Conservation (phyloP, 2,797 vertebrate species). For the Lindbergichthys nudifrons region DNA sequence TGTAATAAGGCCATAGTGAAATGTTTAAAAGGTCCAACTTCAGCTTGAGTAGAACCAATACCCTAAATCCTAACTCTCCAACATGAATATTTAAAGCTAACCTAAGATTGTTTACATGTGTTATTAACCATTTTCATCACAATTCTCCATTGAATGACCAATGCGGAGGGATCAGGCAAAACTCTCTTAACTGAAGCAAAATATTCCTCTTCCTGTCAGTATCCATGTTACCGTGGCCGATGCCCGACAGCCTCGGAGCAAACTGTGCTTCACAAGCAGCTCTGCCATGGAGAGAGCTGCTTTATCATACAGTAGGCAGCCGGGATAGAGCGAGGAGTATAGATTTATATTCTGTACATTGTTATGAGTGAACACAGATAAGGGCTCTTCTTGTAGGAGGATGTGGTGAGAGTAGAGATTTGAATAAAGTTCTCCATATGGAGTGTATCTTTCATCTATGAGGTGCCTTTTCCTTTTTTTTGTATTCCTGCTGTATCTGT, state of each 20-base stretch:
- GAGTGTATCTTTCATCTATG: slow-evolving; percentile 16
- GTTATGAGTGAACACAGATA: slow-evolving; percentile 32
- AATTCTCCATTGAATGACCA: slow-evolving; percentile 63
- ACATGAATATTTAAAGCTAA: slow-evolving; percentile 41
- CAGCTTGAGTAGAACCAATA: slow-evolving; percentile 17
- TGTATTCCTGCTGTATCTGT: slow-evolving; percentile 6
- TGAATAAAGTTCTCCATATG: slow-evolving; percentile 25
- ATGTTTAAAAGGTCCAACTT: background rate
- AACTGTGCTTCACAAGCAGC: slow-evolving; percentile 47
- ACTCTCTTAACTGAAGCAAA: slow-evolving; percentile 54
- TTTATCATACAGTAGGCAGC: slow-evolving; percentile 57
- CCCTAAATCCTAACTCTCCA: background rate
- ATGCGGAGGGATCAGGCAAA: slow-evolving; percentile 36
- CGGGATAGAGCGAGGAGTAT: slow-evolving; percentile 20
- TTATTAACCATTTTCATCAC: slow-evolving; percentile 54
- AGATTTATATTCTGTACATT: slow-evolving; percentile 58
- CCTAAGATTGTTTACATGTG: slow-evolving; percentile 55
- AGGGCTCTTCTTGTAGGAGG: slow-evolving; percentile 13
- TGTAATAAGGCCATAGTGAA: background rate
- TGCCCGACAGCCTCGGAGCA: slow-evolving; percentile 49
- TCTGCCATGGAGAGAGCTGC: slow-evolving; percentile 50
- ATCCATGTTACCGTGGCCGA: slow-evolving; percentile 61
- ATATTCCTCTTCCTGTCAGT: slow-evolving; percentile 66
- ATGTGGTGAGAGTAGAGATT: slow-evolving; percentile 5
- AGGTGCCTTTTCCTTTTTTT: background rate